Percentiles rank a stretch among this genome's conserved stretches.
Evolutionary conservation across 2,113 vertebrate species (phyloP).

Genomic region (Coptodon rendalli): DNA sequence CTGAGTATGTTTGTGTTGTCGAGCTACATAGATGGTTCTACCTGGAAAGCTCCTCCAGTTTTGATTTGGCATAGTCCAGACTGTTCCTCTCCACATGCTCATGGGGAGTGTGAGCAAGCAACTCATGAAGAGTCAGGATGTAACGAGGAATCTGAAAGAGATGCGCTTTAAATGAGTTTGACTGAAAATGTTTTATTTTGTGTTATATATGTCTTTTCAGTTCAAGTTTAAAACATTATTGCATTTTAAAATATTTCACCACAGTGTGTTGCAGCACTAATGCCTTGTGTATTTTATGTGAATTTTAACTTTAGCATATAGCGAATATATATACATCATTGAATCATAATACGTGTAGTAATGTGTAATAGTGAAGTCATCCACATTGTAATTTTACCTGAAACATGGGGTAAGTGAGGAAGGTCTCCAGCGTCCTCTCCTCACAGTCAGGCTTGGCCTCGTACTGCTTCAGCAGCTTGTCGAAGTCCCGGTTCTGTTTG

Average conservation of each 20-base stretch:
- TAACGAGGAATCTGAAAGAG: constrained; percentile 88
- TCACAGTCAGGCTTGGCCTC: constrained; percentile 98
- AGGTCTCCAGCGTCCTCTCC: constrained; percentile 94
- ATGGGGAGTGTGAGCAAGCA: constrained; percentile 94
- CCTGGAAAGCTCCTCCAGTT: constrained; percentile 97
- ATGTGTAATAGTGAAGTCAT: background rate
- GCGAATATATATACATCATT: background rate
- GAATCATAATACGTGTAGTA: background rate
- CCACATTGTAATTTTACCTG: constrained; percentile 44
- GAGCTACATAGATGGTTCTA: constrained; percentile 30
- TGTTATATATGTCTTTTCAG: background rate
- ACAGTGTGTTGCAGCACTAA: background rate
- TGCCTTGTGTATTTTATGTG: background rate
- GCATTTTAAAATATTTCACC: background rate
- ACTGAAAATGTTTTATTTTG: background rate
- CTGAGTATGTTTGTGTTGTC: background rate
- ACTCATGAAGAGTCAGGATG: constrained; percentile 93
- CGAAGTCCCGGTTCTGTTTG: constrained; percentile 97
- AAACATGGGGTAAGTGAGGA: constrained; percentile 98
- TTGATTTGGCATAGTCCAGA: constrained; percentile 95
- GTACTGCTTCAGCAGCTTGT: constrained; percentile 96
- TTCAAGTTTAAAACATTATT: background rate
- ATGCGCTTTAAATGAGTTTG: background rate
- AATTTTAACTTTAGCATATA: background rate
- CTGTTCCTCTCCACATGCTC: constrained; percentile 97